A percentile compares a stretch with the other conserved stretches of the same genome.
phyloP scores from a whole-genome alignment of 2,113 vertebrate species.

The Panthera leo region DNA sequence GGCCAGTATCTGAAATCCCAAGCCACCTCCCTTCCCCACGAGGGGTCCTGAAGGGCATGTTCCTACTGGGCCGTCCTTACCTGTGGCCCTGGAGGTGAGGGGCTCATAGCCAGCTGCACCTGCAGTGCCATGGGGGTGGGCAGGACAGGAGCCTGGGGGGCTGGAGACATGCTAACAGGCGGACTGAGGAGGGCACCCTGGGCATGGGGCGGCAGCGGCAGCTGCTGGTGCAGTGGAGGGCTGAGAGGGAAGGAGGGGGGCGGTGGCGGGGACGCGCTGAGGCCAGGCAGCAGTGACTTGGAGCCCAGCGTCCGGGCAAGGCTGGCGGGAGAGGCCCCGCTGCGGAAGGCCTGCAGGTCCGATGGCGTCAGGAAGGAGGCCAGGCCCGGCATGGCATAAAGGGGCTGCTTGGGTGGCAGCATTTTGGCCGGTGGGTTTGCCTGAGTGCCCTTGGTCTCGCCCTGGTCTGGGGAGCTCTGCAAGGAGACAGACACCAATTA shows the following conservation, averaged over 20 bases:
- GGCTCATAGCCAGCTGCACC: conserved; percentile 92
- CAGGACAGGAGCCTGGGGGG: conserved; percentile 95
- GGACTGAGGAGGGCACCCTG: conserved; percentile 96
- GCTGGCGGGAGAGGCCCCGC: conserved; percentile 90
- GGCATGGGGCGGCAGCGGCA: conserved; percentile 91
- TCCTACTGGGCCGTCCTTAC: conserved; percentile 79
- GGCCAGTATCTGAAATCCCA: background rate
- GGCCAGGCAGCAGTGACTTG: conserved; percentile 95
- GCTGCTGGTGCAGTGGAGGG: conserved; percentile 96
- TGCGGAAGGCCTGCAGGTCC: conserved; percentile 95
- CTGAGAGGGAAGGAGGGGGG: conserved; percentile 97
- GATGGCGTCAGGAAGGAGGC: conserved; percentile 93
- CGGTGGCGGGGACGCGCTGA: conserved; percentile 95
- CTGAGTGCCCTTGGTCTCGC: conserved; percentile 91
- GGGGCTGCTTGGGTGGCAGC: conserved; percentile 93
- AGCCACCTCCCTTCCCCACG: background rate
- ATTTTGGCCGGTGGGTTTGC: conserved; percentile 93
- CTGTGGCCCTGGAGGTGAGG: conserved; percentile 97
- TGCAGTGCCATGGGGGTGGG: conserved; percentile 96
- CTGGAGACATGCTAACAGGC: conserved; percentile 97
- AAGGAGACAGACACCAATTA: conserved; percentile 57
- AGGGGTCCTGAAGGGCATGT: background rate
- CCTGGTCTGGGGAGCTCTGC: conserved; percentile 94
- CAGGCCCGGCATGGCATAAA: conserved; percentile 94
- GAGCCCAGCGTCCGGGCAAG: conserved; percentile 93